Evolutionary conservation across 2,888 invertebrate genomes (phyloP).

Genomic region (Allophyes oxyacanthae): DNA sequence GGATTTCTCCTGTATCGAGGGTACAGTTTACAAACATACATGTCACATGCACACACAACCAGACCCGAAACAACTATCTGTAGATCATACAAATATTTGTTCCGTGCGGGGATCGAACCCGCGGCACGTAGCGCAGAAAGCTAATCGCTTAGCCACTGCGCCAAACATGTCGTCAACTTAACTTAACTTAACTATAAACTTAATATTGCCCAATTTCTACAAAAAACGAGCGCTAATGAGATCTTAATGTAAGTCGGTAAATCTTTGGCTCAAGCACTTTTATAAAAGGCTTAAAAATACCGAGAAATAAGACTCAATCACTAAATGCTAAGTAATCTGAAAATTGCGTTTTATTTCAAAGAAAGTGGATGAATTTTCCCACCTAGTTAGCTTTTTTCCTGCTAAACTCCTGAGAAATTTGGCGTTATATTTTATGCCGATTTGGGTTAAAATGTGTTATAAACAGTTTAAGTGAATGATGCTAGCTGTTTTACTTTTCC

Average conservation of each 20-base stretch:
- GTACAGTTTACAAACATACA: no score
- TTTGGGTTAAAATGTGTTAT: slow-evolving; percentile 28
- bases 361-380: slow-evolving; percentile 25
- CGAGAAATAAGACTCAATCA: slow-evolving; percentile 29
- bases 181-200: background rate
- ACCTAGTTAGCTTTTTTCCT: slow-evolving; percentile 22
- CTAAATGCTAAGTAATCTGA: slow-evolving; percentile 34
- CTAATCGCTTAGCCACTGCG: no score
- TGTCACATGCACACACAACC: no score
- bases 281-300: slow-evolving; percentile 13
- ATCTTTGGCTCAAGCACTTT: slow-evolving; percentile 27
- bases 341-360: slow-evolving; percentile 37
- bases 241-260: slow-evolving; percentile 14
- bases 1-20: no score
- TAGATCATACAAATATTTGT: no score
- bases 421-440: slow-evolving; percentile 30
- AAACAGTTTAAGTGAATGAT: slow-evolving; percentile 27
- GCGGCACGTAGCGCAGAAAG: no score
- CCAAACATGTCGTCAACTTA: no score
- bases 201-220: background rate
- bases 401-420: slow-evolving; percentile 13
- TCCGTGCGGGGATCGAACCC: no score
- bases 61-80: no score
- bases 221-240: slow-evolving; percentile 17
- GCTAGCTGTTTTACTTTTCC: slow-evolving; percentile 8